Evolutionary conservation across 64 coral and sea anemone genomes (phyloP).

Genomic region (Acropora yongei): DNA sequence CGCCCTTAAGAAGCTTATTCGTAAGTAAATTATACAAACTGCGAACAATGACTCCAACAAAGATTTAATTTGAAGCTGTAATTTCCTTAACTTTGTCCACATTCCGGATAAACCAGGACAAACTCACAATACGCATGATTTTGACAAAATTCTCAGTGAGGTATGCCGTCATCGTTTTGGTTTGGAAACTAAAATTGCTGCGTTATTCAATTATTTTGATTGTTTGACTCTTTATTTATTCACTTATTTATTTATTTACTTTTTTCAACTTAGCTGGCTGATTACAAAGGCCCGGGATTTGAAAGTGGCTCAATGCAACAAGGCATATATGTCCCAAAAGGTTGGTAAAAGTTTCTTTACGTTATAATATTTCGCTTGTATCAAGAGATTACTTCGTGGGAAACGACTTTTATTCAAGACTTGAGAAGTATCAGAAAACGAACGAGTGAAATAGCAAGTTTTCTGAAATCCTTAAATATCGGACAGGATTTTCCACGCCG

Average conservation of each 20-base stretch:
- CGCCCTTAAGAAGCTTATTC: too few relatives aligned
- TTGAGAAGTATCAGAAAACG: too few relatives aligned
- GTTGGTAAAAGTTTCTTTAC: neutral
- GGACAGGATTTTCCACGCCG: too few relatives aligned
- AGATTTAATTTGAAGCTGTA: too few relatives aligned
- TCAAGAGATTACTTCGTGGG: too few relatives aligned
- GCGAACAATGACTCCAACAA: too few relatives aligned
- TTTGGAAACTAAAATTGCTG: neutral
- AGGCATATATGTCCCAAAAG: slow-evolving; percentile 88
- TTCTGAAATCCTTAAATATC: too few relatives aligned
- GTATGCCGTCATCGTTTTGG: slow-evolving; percentile 25
- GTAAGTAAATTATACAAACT: too few relatives aligned
- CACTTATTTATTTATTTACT: neutral
- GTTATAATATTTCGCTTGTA: too few relatives aligned
- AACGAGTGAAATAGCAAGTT: too few relatives aligned
- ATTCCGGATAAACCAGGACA: slow-evolving; percentile 99
- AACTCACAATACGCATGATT: slow-evolving; percentile 80
- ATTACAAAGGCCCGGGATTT: slow-evolving; percentile 93
- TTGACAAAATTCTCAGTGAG: slow-evolving; percentile 83
- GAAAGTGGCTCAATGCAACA: slow-evolving; percentile 98
- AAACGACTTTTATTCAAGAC: too few relatives aligned
- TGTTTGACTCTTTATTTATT: neutral
- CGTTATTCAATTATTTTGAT: neutral
- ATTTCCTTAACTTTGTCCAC: slow-evolving; percentile 76
- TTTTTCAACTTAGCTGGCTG: slow-evolving; percentile 68